Evolutionary conservation across 2,113 vertebrate genomes (phyloP).

Genomic region (Corythaixoides concolor): DNA sequence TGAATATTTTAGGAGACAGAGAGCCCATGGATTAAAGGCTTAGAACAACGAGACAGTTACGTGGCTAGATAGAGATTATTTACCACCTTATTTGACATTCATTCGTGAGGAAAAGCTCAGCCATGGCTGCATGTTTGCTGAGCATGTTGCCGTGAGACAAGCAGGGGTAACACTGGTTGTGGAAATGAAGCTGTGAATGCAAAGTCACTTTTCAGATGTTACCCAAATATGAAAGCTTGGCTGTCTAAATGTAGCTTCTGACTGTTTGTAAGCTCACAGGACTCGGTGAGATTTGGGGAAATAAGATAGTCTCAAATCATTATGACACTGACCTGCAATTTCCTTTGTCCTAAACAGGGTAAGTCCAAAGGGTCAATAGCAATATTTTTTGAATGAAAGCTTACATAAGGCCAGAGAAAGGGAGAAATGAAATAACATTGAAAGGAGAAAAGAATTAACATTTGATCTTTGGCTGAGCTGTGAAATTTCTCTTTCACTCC

Average conservation of each 20-base stretch:
- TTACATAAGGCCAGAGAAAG: background rate
- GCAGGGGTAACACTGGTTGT: background rate
- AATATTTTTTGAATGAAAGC: background rate
- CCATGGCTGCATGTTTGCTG: background rate
- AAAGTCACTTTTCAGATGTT: background rate
- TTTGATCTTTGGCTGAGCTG: background rate
- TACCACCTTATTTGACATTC: background rate
- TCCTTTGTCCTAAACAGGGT: background rate
- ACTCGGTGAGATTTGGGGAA: background rate
- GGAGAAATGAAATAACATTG: background rate
- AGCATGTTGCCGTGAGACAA: background rate
- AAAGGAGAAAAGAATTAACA: background rate
- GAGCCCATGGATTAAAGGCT: background rate
- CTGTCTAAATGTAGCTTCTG: background rate
- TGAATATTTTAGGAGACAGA: background rate
- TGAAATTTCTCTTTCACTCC: background rate
- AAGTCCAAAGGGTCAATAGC: background rate
- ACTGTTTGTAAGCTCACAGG: background rate
- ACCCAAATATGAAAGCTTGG: background rate
- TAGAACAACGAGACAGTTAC: background rate
- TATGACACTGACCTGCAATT: background rate
- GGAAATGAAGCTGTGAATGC: background rate
- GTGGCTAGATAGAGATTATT: background rate
- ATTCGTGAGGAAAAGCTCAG: accelerated
- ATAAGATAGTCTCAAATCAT: background rate